These are phyloP conservation scores for Macropodus opercularis DNA, from an alignment of 2,797 vertebrate species.

Conservation along the genomic window DNA sequence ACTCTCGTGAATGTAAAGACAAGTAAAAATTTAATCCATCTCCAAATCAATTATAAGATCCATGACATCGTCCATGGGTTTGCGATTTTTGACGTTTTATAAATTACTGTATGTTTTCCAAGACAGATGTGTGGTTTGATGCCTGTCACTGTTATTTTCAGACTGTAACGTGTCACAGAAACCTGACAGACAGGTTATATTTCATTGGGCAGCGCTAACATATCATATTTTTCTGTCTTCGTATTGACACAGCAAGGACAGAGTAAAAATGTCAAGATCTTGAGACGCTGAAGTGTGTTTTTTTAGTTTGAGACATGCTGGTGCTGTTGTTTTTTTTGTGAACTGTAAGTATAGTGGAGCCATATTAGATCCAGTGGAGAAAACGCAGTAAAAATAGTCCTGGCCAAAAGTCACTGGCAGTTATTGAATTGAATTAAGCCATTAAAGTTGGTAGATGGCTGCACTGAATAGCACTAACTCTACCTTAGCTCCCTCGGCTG, in stretches of 20 bases:
- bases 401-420: constrained; percentile 24
- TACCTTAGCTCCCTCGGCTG: neutral
- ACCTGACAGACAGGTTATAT: too few relatives aligned
- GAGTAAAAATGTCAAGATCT: too few relatives aligned
- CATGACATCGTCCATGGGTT: neutral
- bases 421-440: constrained; percentile 38
- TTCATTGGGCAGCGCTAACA: neutral
- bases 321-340: neutral
- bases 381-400: constrained; percentile 25
- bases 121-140: too few relatives aligned
- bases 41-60: too few relatives aligned
- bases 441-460: constrained; percentile 28
- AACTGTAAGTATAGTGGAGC: neutral
- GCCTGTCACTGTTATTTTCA: too few relatives aligned
- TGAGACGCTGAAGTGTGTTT: too few relatives aligned
- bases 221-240: neutral
- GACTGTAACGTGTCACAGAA: too few relatives aligned
- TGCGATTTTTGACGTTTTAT: neutral
- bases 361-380: constrained; percentile 12
- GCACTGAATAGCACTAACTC: constrained; percentile 3
- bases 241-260: too few relatives aligned
- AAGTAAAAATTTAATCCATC: too few relatives aligned
- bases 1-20: too few relatives aligned
- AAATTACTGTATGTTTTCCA: neutral
- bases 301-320: neutral